Percentiles rank a stretch among this genome's conserved stretches.
Evolutionary conservation across 2,888 invertebrate genomes (phyloP).

Genomic region (Limnephilus rhombicus): DNA sequence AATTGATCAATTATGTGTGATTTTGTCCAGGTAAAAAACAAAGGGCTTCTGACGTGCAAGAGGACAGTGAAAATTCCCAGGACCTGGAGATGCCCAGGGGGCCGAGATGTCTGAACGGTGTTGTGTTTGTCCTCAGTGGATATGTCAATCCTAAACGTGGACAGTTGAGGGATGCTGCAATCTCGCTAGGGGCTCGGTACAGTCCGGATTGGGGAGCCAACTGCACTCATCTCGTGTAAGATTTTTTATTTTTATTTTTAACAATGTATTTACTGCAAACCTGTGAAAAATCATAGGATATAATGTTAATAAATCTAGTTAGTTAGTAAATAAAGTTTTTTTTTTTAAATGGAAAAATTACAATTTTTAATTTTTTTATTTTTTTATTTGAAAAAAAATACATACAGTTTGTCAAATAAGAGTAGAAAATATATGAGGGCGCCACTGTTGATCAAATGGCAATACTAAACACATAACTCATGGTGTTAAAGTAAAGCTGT

Average conservation of each 20-base stretch:
- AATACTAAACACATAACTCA: no score
- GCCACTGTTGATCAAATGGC: no score
- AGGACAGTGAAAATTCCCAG: not conserved
- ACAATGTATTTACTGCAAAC: not conserved
- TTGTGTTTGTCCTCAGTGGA: slow-evolving; percentile 90
- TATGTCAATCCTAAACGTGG: slow-evolving; percentile 89
- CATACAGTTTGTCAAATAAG: no score
- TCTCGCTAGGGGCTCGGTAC: slow-evolving; percentile 89
- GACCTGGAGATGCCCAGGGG: slow-evolving; percentile 48
- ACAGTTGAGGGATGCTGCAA: slow-evolving; percentile 81
- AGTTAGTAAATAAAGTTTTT: no score
- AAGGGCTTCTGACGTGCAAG: not conserved
- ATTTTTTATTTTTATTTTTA: slow-evolving; percentile 61
- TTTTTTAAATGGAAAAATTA: no score
- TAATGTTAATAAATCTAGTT: no score
- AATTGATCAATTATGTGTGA: not conserved
- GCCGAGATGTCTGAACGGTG: slow-evolving; percentile 76
- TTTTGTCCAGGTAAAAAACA: slow-evolving; percentile 41
- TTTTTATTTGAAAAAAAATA: no score
- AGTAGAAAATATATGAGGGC: no score
- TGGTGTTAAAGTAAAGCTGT: no score
- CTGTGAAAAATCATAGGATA: no score
- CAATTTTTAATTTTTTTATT: no score
- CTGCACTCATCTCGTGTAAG: slow-evolving; percentile 93
- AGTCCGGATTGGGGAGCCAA: slow-evolving; percentile 84